Evolutionary conservation across 2,888 invertebrate species (phyloP).

Genomic region (Bimastos eiseni): DNA sequence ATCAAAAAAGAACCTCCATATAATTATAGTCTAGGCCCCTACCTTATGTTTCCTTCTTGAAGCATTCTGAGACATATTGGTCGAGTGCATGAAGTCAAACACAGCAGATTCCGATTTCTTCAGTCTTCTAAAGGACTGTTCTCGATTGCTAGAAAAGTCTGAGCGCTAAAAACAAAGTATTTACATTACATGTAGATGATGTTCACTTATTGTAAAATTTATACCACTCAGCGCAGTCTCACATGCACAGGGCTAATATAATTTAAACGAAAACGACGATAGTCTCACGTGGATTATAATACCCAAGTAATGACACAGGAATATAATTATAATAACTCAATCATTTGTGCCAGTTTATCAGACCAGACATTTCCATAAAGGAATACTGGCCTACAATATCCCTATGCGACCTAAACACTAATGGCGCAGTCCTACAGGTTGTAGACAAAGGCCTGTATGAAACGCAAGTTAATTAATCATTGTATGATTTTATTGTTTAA

Average conservation of each 20-base stretch:
- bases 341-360: background rate
- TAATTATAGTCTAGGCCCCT: too few relatives aligned
- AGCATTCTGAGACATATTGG: background rate
- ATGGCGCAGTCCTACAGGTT: background rate
- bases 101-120: background rate
- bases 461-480: background rate
- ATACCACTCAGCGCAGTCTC: background rate
- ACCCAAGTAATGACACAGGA: background rate
- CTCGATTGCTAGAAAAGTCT: background rate
- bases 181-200: background rate
- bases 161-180: background rate
- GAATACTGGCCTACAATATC: background rate
- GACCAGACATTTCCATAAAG: background rate
- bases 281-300: background rate
- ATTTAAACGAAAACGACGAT: background rate
- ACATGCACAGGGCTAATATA: background rate
- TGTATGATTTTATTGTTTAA: background rate
- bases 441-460: background rate
- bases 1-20: background rate
- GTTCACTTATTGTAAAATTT: background rate
- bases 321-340: background rate
- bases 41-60: background rate
- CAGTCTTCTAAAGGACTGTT: background rate
- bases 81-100: background rate
- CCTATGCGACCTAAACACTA: background rate